Evolutionary conservation across 2,797 vertebrate species (phyloP), one percentile per base, ranked within the genome.

Genomic region (Fistularia tabacaria): DNA sequence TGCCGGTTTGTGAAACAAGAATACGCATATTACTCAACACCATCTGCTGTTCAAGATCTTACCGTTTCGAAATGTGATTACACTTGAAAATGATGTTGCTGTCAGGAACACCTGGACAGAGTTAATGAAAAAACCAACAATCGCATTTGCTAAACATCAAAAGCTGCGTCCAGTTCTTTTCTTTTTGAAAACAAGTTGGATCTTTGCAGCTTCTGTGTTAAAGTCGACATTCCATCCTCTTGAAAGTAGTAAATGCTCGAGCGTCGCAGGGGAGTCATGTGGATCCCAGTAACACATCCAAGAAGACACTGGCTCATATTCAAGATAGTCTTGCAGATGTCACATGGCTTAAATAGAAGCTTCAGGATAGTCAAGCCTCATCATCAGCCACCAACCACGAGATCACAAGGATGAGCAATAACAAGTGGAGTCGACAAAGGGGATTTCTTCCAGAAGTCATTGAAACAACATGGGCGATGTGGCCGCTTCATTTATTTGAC

Each of bases 271-370:
- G 46, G 69, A 69, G 79, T 84, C 85, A 86, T 83, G 86, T 82
- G 83, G 75, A 74, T 80, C 71, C 75, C 53, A 54, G 63, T 74
- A 57, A 57, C 51, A 84, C 71, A 76, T 71, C 62, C 46, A 56
- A 66, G 73, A 80, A 65, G 69, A 81, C 77, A 73, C 49, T 62
- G 74, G 57, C 64, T 73, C 74, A 73, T 84, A 83, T 45, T 78
- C 69, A 51, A 73, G 55, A 61, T 51, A 6, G 65, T 63, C 66
- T 74, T 45, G 60, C 74, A 57, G 8, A 42, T 71, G 83, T 92
- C 91, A 90, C 91, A 90, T 87, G 89, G 72, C 52, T 55, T 13
- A 51, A 6, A 62, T 51, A 10, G 58, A 77, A 48, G 69, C 81
- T 77, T 50, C 71, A 68, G 83, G 80, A 79, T 14, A 81, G 67